Percentiles rank a stretch among this genome's conserved stretches.
phyloP scores from a whole-genome alignment of 2,888 invertebrate species.

The Cynaeus angustus region DNA sequence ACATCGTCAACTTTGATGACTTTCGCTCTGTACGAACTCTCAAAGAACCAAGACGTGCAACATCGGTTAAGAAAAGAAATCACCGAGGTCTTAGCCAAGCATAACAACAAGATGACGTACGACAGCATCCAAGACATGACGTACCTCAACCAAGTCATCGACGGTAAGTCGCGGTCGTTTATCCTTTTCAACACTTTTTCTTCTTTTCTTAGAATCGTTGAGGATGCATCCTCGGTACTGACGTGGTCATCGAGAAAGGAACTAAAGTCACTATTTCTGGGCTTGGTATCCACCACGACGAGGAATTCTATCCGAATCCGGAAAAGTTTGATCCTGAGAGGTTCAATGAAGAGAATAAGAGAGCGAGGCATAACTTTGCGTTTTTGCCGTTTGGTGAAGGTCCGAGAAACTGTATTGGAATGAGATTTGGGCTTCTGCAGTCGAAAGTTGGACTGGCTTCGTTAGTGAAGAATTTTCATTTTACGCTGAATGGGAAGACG shows the following conservation, averaged over 20 bases:
- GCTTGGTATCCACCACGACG: conserved; percentile 66
- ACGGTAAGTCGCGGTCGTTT: conserved; percentile 53
- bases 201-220: conserved; percentile 24
- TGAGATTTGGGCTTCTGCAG: not conserved
- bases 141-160: conserved; percentile 53
- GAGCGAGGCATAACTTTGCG: conserved; percentile 55
- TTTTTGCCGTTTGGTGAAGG: conserved; percentile 57
- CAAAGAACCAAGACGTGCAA: conserved; percentile 52
- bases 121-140: conserved; percentile 55
- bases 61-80: conserved; percentile 52
- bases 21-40: conserved; percentile 54
- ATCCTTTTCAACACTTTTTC: too few species aligned
- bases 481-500: not conserved
- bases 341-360: conserved; percentile 61
- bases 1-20: conserved; percentile 57
- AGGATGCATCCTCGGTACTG: conserved; percentile 51
- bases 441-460: not conserved
- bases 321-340: conserved; percentile 65
- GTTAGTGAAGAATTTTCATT: not conserved
- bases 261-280: conserved; percentile 56
- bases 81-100: conserved; percentile 45
- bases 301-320: conserved; percentile 66
- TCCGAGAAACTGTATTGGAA: conserved; percentile 48
- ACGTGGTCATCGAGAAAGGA: conserved; percentile 35
- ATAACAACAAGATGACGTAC: conserved; percentile 54